These are phyloP conservation scores for Pentalonia nigronervosa DNA, from an alignment of 1,140 invertebrate genomes.

Conservation along the genomic window DNA sequence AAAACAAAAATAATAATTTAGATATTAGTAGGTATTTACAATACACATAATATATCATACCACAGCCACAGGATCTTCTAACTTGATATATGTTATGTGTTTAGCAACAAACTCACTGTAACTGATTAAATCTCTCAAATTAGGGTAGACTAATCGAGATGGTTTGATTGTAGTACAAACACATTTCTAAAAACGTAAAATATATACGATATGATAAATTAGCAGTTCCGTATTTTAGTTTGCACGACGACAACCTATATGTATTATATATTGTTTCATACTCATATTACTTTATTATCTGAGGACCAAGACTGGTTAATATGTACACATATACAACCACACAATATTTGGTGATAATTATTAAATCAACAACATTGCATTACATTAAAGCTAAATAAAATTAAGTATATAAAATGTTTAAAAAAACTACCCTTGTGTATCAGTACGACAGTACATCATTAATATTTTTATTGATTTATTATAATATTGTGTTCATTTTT, in stretches of 20 bases:
- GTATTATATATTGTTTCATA: background rate
- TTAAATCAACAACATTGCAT: background rate
- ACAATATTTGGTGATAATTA: background rate
- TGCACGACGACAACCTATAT: no score
- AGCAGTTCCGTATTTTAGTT: no score
- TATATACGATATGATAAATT: background rate
- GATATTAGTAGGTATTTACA: background rate
- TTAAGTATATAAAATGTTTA: background rate
- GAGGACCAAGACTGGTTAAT: background rate
- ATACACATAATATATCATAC: background rate
- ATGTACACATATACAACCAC: background rate
- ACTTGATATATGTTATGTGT: conserved; percentile 70
- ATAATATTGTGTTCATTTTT: no score
- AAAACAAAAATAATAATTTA: background rate
- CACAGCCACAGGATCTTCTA: conserved; percentile 49
- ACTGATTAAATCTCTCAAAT: conserved; percentile 71
- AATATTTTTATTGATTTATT: no score
- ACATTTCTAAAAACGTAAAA: conserved; percentile 50
- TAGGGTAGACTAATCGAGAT: conserved; percentile 70
- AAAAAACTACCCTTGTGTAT: background rate
- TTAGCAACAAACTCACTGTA: conserved; percentile 71
- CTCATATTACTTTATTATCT: background rate
- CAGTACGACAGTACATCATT: no score
- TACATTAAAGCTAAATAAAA: background rate
- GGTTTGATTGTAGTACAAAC: conserved; percentile 75